phyloP scores from a whole-genome alignment of 1,140 invertebrate species.

The Palaemon carinicauda region DNA sequence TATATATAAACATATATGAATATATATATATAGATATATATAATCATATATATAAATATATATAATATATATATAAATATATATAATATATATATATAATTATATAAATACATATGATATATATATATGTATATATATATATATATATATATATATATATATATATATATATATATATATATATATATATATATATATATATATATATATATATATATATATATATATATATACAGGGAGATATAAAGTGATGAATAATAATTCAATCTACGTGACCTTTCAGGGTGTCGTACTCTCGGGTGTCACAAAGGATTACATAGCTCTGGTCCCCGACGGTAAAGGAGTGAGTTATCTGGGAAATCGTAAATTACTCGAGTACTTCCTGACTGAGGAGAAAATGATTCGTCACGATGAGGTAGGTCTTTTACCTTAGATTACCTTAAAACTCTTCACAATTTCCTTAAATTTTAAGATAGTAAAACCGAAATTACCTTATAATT shows the following conservation, averaged over 20 bases:
- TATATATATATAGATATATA: neutral
- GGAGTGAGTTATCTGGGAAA: slow-evolving; percentile 23
- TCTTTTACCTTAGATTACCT: too few relatives aligned
- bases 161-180: neutral
- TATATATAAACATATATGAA: neutral
- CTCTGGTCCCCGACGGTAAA: slow-evolving; percentile 11
- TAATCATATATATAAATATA: neutral
- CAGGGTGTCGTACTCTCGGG: slow-evolving; percentile 35
- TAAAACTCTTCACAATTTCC: too few relatives aligned
- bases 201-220: neutral
- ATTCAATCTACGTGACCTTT: neutral
- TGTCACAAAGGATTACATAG: slow-evolving; percentile 30
- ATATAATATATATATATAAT: neutral
- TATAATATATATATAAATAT: neutral
- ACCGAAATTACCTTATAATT: too few relatives aligned
- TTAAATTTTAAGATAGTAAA: too few relatives aligned
- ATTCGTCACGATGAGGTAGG: slow-evolving; percentile 19
- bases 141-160: neutral
- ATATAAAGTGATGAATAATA: neutral
- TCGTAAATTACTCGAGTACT: slow-evolving; percentile 31
- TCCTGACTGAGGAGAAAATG: slow-evolving; percentile 20
- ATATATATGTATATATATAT: neutral
- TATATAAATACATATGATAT: neutral
- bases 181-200: neutral
- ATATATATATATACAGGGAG: neutral